A percentile compares a stretch with the other conserved stretches of the same genome.
Conservation (phyloP, 2,113 vertebrate genomes). For the Laterallus jamaicensis region DNA sequence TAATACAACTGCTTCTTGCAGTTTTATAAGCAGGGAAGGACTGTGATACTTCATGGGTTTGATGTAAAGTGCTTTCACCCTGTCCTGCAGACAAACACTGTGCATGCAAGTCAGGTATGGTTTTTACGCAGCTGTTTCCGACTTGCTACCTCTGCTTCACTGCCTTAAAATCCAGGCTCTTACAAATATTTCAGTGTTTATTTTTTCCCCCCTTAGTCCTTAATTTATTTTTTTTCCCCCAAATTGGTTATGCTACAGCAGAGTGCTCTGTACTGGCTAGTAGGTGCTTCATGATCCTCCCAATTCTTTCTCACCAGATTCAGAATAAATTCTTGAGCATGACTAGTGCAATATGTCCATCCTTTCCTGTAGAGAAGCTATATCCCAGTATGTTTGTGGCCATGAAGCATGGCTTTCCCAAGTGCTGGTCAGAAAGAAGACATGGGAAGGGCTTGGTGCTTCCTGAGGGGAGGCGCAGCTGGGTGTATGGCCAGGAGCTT, state of each 20-base stretch:
- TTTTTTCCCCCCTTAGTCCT: neutral
- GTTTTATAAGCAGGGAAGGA: neutral
- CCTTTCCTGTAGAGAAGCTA: neutral
- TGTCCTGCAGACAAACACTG: neutral
- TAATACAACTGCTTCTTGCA: neutral
- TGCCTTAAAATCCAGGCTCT: neutral
- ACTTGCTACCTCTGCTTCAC: neutral
- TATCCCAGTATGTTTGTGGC: rapidly evolving
- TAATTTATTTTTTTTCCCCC: too few relatives aligned
- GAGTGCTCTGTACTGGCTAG: neutral
- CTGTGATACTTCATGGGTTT: neutral
- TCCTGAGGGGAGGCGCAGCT: neutral
- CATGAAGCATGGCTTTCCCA: neutral
- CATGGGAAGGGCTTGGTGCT: rapidly evolving
- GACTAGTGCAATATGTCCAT: neutral
- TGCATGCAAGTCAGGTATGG: neutral
- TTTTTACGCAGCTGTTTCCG: neutral
- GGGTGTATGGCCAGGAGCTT: rapidly evolving
- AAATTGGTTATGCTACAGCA: neutral
- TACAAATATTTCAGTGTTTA: neutral
- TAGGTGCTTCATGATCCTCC: neutral
- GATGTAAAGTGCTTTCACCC: neutral
- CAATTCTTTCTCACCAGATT: neutral
- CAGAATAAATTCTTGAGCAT: neutral
- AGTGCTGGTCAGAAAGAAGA: neutral